Evolutionary conservation across 2,797 vertebrate species (phyloP).

Genomic region (Holocentrus rufus): DNA sequence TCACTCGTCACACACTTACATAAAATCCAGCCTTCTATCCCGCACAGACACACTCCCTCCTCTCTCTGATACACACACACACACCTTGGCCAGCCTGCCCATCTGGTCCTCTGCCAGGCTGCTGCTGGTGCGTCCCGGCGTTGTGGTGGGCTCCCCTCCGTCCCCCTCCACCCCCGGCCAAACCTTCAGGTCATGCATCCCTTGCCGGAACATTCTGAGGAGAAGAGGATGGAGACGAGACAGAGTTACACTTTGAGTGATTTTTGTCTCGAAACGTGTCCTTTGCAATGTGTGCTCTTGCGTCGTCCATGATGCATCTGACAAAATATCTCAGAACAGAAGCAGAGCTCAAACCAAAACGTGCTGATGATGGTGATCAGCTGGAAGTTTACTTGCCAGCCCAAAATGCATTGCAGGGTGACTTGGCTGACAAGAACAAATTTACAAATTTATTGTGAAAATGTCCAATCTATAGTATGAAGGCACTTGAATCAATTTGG

Average conservation of each 20-base stretch:
- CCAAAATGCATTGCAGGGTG: no score
- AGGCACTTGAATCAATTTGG: no score
- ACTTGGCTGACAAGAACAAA: no score
- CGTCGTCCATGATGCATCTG: no score
- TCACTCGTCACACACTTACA: not conserved
- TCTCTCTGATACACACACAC: not conserved
- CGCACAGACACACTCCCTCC: not conserved
- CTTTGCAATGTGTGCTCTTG: no score
- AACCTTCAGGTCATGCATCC: slow-evolving; percentile 98
- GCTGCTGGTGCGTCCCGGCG: slow-evolving; percentile 95
- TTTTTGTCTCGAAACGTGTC: not conserved
- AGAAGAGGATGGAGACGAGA: not conserved
- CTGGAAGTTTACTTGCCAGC: no score
- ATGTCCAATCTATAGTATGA: no score
- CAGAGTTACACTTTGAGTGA: no score
- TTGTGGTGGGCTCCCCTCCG: slow-evolving; percentile 91
- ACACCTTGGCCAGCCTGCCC: slow-evolving; percentile 97
- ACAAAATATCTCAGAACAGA: no score
- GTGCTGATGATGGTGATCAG: no score
- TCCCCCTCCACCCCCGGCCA: slow-evolving; percentile 98
- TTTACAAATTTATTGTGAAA: no score
- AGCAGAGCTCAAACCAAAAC: no score
- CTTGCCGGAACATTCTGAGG: slow-evolving; percentile 95
- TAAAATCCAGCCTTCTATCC: not conserved
- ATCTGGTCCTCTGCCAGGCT: slow-evolving; percentile 95